Base-by-base conservation (phyloP, 2,113 vertebrate genomes). In the Baryphthengus martii region DNA sequence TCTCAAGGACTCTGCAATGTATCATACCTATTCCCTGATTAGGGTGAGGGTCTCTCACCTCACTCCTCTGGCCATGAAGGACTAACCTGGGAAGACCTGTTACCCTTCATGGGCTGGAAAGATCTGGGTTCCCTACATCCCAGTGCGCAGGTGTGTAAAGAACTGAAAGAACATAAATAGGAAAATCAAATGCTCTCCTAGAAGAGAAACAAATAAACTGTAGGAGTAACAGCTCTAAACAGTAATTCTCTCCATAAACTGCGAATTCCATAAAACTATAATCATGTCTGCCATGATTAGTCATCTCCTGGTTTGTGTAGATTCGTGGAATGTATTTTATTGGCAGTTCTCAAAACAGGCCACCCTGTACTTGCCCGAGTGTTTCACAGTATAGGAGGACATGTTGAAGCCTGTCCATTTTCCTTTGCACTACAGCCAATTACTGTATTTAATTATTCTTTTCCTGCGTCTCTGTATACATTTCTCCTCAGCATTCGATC, bases 321-420 rank as follows among this genome's bases (percentile, higher is more conserved):
- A 62, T 93, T 94, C 7, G 17, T 62, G 91, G 88, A 93, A 96
- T 88, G 52, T 56, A 80, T 50, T 89, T 92, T 96, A 95, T 88
- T 96, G 94, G 88, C 87, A 89, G 81, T 78, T 88, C 65, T 91
- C 85, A 94, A 85, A 96, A 55, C 33, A 80, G 91, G 80, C 85
- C 33, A 66, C 88, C 87, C 94, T 89, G 66, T 96, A 39, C 73
- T 85, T 86, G 87, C 61, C 19, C 9, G 53, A 91, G 40, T 55
- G 65, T 92, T 93, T 95, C 88, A 89, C 86, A 74, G 77, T 94
- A 77, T 25, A 52, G 63, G 45, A 88, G 59, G 72, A n/a, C 95
- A 58, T 86, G 96, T 77, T 93, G 50, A 58, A 95, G 79, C 95
- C 79, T 52, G 66, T 78, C 68, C 2, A 0, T 86, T 77, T 95